phyloP scores from a whole-genome alignment of 2,888 invertebrate species.

The Bhutanitis thaidina region DNA sequence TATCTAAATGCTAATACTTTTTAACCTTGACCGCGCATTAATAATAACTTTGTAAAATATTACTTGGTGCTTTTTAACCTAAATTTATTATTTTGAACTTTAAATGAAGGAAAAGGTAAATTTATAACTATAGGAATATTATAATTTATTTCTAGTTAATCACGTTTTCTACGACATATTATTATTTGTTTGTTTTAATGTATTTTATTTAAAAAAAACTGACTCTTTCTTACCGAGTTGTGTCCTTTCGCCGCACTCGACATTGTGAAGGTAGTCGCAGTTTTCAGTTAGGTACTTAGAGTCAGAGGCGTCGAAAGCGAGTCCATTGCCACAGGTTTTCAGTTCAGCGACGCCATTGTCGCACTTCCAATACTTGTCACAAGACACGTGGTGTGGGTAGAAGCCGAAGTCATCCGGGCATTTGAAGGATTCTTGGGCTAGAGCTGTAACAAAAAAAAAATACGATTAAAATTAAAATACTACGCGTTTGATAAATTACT shows the following conservation, averaged over 20 bases:
- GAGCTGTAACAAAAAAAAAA: conserved; percentile 71
- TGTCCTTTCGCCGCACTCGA: conserved; percentile 93
- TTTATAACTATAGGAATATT: too few relatives aligned
- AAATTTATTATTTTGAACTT: neutral
- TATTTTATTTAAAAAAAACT: neutral
- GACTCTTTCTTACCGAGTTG: conserved; percentile 84
- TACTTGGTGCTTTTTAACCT: conserved; percentile 18
- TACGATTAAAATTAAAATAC: too few relatives aligned
- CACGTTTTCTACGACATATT: too few relatives aligned
- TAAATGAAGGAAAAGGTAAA: too few relatives aligned
- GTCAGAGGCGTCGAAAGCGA: conserved; percentile 94
- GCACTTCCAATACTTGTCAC: conserved; percentile 98
- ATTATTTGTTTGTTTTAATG: too few relatives aligned
- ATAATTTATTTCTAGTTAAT: too few relatives aligned
- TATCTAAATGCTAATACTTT: conserved; percentile 43
- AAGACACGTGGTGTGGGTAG: conserved; percentile 93
- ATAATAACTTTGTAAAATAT: conserved; percentile 27
- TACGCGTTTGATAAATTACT: too few relatives aligned
- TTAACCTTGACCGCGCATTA: conserved; percentile 50
- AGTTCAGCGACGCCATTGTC: conserved; percentile 92
- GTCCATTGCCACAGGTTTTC: conserved; percentile 96
- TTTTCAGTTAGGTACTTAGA: conserved; percentile 95
- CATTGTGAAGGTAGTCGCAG: conserved; percentile 97
- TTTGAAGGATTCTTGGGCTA: conserved; percentile 91
- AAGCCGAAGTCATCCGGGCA: conserved; percentile 97